Evolutionary conservation across 2,113 vertebrate genomes (phyloP), one percentile per base, ranked within the genome.

Genomic region (Sminthopsis crassicaudata): DNA sequence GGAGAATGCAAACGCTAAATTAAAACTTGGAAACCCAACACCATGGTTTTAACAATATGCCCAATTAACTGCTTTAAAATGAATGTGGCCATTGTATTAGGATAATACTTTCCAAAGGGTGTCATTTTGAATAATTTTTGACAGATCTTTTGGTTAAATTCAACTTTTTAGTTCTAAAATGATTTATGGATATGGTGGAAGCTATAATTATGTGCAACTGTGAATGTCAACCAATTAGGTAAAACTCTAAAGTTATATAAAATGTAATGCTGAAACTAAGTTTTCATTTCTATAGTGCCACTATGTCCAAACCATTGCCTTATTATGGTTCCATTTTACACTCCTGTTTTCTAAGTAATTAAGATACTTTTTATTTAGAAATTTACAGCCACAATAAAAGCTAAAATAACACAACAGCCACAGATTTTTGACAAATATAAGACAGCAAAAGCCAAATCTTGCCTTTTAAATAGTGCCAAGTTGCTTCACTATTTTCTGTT

Each of bases 401-500:
- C 94, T 97, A 95, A 97, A 96, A 95, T 94, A 97, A 97, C 93
- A 96, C 57, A 94, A 97, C 27, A 16, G 92, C 95, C 92, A 97
- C 91, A 93, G 96, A 96, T 96, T 97, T 53, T 93, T 67, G 91
- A 95, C 96, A 97, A 96, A 95, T 57, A 52, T 91, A 93, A 93
- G 93, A 67, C 36, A 93, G 96, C 96, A 91, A 96, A 94, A 94
- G 93, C 92, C 94, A 95, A 30, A 51, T 88, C 91, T 93, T 91
- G 93, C 26, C 98, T 98, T 98, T 98, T 55, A 97, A 97, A 97
- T 3, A 3, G 91, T 6, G 97, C 97, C 97, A 97, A 97, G 96
- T 91, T 54, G 94, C 97, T 96, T 25, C 94, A 88, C 92, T 95
- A 95, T 94, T 95, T 97, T 97, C 98, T 97, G 97, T 98, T 98